phyloP scores from a whole-genome alignment of 2,888 invertebrate genomes.

The Anticlea derivata region DNA sequence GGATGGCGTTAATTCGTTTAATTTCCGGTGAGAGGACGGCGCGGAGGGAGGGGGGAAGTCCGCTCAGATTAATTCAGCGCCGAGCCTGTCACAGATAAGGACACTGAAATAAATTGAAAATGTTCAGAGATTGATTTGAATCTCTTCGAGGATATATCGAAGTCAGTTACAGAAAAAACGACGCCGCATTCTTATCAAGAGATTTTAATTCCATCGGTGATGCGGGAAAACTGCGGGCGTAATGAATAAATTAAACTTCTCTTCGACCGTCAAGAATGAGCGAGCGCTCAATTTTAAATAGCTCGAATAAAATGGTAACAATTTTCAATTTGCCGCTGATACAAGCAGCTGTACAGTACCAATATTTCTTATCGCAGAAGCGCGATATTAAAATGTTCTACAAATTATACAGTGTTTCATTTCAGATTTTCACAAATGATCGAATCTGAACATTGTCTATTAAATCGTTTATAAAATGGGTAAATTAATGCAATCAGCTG shows the following conservation, averaged over 20 bases:
- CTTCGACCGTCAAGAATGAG: conserved; percentile 49
- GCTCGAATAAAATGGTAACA: conserved; percentile 46
- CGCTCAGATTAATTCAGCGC: conserved; percentile 82
- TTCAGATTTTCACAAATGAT: conserved; percentile 56
- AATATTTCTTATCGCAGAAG: conserved; percentile 36
- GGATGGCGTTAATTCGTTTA: conserved; percentile 85
- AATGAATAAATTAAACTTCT: conserved; percentile 66
- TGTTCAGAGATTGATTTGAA: conserved; percentile 84
- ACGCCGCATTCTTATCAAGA: conserved; percentile 59
- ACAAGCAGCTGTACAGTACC: conserved; percentile 37
- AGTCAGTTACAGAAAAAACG: conserved; percentile 61
- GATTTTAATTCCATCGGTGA: conserved; percentile 47
- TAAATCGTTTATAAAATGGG: conserved; percentile 81
- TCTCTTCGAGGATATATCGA: conserved; percentile 76
- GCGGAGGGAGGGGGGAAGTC: conserved; percentile 53
- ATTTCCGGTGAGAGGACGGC: conserved; percentile 79
- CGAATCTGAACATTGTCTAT: conserved; percentile 74
- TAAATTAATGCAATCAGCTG: conserved; percentile 81
- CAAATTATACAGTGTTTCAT: conserved; percentile 39
- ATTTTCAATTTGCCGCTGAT: conserved; percentile 50
- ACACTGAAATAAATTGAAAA: conserved; percentile 84
- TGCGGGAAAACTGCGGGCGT: conserved; percentile 52
- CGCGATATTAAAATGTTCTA: conserved; percentile 36
- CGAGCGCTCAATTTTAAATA: conserved; percentile 52
- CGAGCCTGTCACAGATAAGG: conserved; percentile 81